Base-by-base conservation (phyloP, 2,888 invertebrate species). In the Thecophora atra region DNA sequence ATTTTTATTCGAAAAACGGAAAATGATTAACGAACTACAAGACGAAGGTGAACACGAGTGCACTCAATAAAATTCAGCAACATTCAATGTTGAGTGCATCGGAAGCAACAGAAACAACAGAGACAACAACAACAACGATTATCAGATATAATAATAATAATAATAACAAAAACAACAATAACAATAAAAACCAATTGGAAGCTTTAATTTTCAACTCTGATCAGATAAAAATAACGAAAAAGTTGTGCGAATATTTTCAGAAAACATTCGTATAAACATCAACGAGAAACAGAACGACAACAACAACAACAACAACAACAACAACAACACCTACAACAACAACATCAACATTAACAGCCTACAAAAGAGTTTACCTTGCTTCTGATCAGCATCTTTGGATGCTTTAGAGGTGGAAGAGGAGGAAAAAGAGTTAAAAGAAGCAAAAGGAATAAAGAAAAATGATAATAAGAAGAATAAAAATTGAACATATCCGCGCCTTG, bases 251-350 rank as follows among this genome's bases (percentile, higher is more conserved):
- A 67, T 62, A 66, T 28, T 58, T 24, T 24, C 62, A 7, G 52
- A 51, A 26, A 26, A 30, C 15, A 21, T 28, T 26, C 15, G 71
- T 37, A 37, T 37, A n/a, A n/a, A n/a, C n/a, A n/a, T 54, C 11
- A 58, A 28, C 24, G 24, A 58, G 6, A 30, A 54, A 28, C 54
- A 54, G 19, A 67, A 17, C 37, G 54, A 30, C 15, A 67, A 67
- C n/a, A 54, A 2, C 37, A 51, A 28, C 26, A 51, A 65, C 28
- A 51, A 19, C 47, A 47, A 62, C 54, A 63, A 15, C 67, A 51
- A 60, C 47, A 60, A 17, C 51, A 26, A 64, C 6, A 47, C 15
- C 15, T 42, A 26, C n/a, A 56, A 80, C 76, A 72, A 75, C 78
- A 75, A 77, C 76, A 56, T 21, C 13, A n/a, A 64, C 47, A 47